These are phyloP conservation scores for Malurus elegans DNA, from an alignment of 2,113 vertebrate species.

Conservation along the genomic window DNA sequence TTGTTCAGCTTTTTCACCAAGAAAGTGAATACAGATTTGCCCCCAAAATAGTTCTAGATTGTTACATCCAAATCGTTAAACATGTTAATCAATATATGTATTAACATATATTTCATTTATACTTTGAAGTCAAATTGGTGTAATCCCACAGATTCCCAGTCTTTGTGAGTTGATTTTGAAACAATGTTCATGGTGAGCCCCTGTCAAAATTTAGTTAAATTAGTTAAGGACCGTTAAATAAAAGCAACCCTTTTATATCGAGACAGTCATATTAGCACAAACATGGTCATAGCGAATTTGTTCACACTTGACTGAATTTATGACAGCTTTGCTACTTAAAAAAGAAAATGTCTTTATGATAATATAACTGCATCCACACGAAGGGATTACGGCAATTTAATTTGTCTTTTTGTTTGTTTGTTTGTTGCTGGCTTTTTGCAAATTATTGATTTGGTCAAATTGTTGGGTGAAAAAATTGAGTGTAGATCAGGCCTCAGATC, in stretches of 20 bases:
- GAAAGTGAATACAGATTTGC: background rate
- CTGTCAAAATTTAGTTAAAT: background rate
- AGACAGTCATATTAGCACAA: background rate
- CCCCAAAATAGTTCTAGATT: background rate
- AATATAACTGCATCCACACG: background rate
- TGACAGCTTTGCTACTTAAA: background rate
- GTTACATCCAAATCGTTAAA: background rate
- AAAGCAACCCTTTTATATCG: background rate
- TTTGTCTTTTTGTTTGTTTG: background rate
- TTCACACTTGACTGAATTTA: background rate
- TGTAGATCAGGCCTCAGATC: conserved; percentile 29
- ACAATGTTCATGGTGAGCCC: background rate
- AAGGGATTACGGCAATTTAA: background rate
- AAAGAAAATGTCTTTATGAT: background rate
- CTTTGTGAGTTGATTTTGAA: background rate
- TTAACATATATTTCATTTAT: background rate
- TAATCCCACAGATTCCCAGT: background rate
- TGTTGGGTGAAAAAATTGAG: background rate
- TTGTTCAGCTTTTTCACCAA: background rate
- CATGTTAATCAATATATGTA: background rate
- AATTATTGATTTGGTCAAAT: background rate
- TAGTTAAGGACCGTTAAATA: background rate
- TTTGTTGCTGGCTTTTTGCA: background rate
- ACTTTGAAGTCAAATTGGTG: background rate
- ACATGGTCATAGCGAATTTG: background rate